Evolutionary conservation across 2,113 vertebrate genomes (phyloP).

Genomic region (Dolichotis patagonum): DNA sequence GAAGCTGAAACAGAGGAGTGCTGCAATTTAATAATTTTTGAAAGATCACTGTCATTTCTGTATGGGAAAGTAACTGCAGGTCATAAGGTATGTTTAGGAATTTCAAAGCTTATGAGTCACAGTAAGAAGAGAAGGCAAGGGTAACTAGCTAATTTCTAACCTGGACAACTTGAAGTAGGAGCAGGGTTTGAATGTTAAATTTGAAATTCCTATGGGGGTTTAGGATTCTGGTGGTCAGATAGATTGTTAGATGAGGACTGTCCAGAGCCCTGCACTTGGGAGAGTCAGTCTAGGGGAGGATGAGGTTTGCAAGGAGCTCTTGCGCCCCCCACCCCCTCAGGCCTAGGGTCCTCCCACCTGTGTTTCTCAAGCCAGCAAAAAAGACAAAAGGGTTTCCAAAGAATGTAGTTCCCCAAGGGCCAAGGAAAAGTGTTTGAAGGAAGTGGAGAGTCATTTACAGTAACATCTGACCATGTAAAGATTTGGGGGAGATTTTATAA

Average conservation of each 20-base stretch:
- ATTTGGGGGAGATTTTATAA: background rate
- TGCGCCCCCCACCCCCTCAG: too few relatives aligned
- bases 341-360: background rate
- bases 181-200: background rate
- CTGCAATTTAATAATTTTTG: background rate
- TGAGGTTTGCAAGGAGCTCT: background rate
- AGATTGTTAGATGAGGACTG: background rate
- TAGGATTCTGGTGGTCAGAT: background rate
- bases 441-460: background rate
- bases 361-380: background rate
- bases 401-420: background rate
- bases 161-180: background rate
- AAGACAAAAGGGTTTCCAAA: background rate
- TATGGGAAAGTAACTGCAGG: background rate
- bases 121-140: background rate
- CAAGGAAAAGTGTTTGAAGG: background rate
- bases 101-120: background rate
- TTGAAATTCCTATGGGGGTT: background rate
- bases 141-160: background rate
- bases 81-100: background rate
- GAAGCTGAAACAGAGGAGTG: background rate
- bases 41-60: background rate
- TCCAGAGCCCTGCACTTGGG: background rate
- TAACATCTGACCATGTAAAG: background rate
- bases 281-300: background rate